Base-by-base conservation (phyloP, 2,888 invertebrate species). In the Oeneis ivallda region DNA sequence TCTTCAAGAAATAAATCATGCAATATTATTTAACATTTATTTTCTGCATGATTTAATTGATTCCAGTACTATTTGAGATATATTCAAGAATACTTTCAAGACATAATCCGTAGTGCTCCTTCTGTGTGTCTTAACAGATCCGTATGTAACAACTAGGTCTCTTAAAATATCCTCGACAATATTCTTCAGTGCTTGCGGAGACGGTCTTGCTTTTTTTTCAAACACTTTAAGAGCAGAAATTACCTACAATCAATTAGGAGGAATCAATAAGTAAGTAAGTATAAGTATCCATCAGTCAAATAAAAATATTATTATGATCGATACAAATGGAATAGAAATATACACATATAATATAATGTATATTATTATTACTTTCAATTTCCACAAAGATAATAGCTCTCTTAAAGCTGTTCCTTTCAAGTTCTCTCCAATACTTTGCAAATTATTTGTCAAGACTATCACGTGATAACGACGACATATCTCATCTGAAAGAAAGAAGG, bases 381-480 rank as follows among this genome's bases (percentile, higher is more conserved):
- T 83, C 88, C 89, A 89, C 17, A 73, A 64, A 2, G 64, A 68
- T 17, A 89, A 69, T 4, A 76, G 70, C 73, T 85, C 86, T 6
- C 83, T 82, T 53, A 85, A 62, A 9, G 77, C 66, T 1, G 82
- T 77, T 5, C 79, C 79, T 66, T 70, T 75, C 1, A 79, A 68
- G n/a, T 77, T 73, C 3, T 68, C 54, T 19, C 78, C 82, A 9
- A 79, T 69, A 43, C 78, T 74, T 64, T 78, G 72, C 47, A 89
- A 64, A 37, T 74, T 76, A 54, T 77, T 74, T 2, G 80, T 77
- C 57, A 89, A 70, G 6, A 83, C 11, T 7, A 79, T 65, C 11
- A 89, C 67, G 65, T 89, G 87, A 70, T 86, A 82, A 15, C 70
- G 71, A 26, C 85, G 79, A 74, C 89, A 89, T 43, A 84, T 66